A percentile compares a stretch with the other conserved stretches of the same genome.
phyloP scores from a whole-genome alignment of 2,888 invertebrate genomes.

The Brachynemurus nebulosus region DNA sequence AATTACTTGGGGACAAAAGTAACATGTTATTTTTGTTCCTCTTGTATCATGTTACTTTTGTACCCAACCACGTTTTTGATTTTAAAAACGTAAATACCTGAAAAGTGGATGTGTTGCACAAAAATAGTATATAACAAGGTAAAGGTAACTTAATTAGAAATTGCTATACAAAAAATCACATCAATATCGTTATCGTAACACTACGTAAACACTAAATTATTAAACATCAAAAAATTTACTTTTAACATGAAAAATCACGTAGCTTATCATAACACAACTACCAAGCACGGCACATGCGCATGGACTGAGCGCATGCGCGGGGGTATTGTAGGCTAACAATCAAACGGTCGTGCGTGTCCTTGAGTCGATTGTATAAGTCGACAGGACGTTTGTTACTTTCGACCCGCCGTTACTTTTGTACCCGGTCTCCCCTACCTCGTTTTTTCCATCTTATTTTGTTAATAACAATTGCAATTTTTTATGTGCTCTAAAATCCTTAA shows the following conservation, averaged over 20 bases:
- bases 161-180: conserved; percentile 5
- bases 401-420: conserved; percentile 21
- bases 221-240: conserved; percentile 5
- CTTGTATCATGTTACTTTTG: conserved; percentile 10
- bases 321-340: not conserved
- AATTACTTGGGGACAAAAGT: conserved; percentile 4
- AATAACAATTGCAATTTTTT: no score
- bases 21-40: conserved; percentile 8
- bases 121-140: no score
- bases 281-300: not conserved
- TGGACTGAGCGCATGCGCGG: not conserved
- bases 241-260: conserved; percentile 9
- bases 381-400: conserved; percentile 20
- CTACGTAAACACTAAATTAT: conserved; percentile 12
- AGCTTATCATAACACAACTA: conserved; percentile 1
- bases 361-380: conserved; percentile 17
- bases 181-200: conserved; percentile 10
- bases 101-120: no score
- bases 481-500: no score
- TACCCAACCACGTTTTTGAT: conserved; percentile 9
- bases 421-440: conserved; percentile 18
- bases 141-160: conserved; percentile 3
- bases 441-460: no score
- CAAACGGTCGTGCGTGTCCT: conserved; percentile 8
- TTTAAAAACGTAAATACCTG: no score